Conservation (phyloP, 2,888 invertebrate genomes). For the Hoplodrina blanda region DNA sequence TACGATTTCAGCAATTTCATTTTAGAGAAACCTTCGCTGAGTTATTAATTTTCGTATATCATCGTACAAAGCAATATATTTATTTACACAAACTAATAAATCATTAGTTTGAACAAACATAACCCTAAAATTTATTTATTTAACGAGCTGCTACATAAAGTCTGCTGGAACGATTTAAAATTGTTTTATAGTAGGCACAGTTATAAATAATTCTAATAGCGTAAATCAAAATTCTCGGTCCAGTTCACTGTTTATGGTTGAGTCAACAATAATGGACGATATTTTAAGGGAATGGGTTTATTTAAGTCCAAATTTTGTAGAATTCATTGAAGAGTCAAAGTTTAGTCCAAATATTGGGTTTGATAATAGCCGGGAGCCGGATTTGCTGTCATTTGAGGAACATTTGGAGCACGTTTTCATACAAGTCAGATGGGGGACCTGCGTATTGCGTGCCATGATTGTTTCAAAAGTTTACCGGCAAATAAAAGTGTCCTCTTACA, state of each 20-base stretch:
- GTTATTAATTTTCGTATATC: background rate
- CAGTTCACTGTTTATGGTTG: constrained; percentile 22
- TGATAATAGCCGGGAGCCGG: background rate
- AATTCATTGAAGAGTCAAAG: constrained; percentile 14
- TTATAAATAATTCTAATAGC: constrained; percentile 21
- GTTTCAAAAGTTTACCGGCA: no score
- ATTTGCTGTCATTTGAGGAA: no score
- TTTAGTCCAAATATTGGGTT: constrained; percentile 10
- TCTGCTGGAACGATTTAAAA: constrained; percentile 14
- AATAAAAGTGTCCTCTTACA: background rate
- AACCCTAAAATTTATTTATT: constrained; percentile 2
- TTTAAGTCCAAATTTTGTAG: background rate
- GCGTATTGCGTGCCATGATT: no score
- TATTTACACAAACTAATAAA: constrained; percentile 16
- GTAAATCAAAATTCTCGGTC: constrained; percentile 25
- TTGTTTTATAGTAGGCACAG: constrained; percentile 7
- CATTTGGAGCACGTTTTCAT: no score
- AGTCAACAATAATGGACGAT: constrained; percentile 24
- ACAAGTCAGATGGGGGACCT: no score
- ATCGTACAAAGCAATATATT: background rate
- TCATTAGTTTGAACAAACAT: constrained; percentile 21
- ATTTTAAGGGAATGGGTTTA: constrained; percentile 14
- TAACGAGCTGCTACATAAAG: constrained; percentile 7
- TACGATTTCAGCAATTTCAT: background rate
- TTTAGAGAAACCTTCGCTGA: background rate